Base-by-base conservation (phyloP, 2,888 invertebrate species). In the Synergus gifuensis region DNA sequence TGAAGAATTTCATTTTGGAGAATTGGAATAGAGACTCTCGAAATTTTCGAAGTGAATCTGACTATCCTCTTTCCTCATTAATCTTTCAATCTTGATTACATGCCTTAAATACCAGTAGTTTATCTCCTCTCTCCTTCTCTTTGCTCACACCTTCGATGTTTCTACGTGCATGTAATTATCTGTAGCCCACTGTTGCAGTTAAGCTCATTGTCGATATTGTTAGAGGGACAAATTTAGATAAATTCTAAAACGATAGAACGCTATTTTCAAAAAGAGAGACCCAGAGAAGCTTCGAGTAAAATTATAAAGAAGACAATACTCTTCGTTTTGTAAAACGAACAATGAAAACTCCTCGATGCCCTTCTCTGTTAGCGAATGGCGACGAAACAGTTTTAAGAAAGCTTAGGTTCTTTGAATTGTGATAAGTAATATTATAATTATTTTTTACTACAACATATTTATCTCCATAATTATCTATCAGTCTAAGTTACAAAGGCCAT, bases 121-220 rank as follows among this genome's bases (percentile, higher is more conserved):
- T 73, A n/a, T 54, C 54, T 76, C 76, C 76, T 63, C 77, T 78
- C 82, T 83, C 83, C 86, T 86, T 86, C 83, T 85, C 87, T 85
- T 83, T 82, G 82, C 84, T 86, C 84, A 85, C 86, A 78, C 87
- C 85, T 87, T 89, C 86, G 85, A 87, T 88, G 87, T 88, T 86
- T 87, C 86, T 87, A 87, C 84, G 85, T 87, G 88, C 88, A 88
- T 89, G 89, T 87, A 78, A 84, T 82, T 83, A 73, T 14, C 58
- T 77, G 78, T 76, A 80, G 81, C 77, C 80, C 67, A 73, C 77
- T 83, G 60, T 62, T 78, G 66, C 78, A 82, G 79, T 76, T 83
- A 80, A 78, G 80, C 83, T 84, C 76, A 82, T 78, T 85, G 79
- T 82, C 76, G 78, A 76, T 77, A 69, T 63, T 79, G 69, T 73